Percentiles rank a stretch among this genome's conserved stretches.
These are phyloP conservation scores for Euschistus heros DNA, from an alignment of 1,140 invertebrate genomes.

Conservation along the genomic window DNA sequence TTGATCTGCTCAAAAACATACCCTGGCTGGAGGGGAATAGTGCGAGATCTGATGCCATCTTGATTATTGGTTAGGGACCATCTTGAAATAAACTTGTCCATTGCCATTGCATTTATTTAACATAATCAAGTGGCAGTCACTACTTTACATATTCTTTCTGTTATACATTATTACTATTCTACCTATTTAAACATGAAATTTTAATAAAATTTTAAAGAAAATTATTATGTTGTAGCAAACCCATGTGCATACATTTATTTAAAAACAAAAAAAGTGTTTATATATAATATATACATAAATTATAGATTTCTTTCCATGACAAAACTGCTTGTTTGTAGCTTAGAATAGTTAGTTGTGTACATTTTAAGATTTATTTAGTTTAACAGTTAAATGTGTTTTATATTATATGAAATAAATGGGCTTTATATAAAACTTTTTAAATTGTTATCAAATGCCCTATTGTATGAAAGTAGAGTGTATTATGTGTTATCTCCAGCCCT, in stretches of 20 bases:
- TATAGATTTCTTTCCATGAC: conserved; percentile 25
- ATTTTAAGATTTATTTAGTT: conserved; percentile 24
- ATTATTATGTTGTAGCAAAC: conserved; percentile 23
- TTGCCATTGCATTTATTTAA: conserved; percentile 16
- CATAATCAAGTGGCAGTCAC: conserved; percentile 6
- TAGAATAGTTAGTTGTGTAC: conserved; percentile 24
- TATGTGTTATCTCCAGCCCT: conserved; percentile 13
- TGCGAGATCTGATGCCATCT: conserved; percentile 16
- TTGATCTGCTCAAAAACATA: conserved; percentile 18
- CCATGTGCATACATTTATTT: conserved; percentile 13
- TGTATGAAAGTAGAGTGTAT: conserved; percentile 14
- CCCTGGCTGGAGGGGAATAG: conserved; percentile 20
- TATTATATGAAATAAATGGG: conserved; percentile 11
- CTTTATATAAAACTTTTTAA: conserved; percentile 1
- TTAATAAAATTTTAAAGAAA: conserved; percentile 7
- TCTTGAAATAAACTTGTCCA: conserved; percentile 1
- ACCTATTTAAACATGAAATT: conserved; percentile 11
- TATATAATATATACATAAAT: conserved; percentile 23
- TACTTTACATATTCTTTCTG: conserved; percentile 18
- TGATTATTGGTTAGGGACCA: conserved; percentile 23
- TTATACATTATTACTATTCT: conserved; percentile 25
- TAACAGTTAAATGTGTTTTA: conserved; percentile 17
- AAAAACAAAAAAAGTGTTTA: conserved; percentile 22
- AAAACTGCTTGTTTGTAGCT: conserved; percentile 23
- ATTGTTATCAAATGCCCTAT: conserved; percentile 17